Conservation (phyloP, 2,797 vertebrate genomes). For the Alosa sapidissima region DNA sequence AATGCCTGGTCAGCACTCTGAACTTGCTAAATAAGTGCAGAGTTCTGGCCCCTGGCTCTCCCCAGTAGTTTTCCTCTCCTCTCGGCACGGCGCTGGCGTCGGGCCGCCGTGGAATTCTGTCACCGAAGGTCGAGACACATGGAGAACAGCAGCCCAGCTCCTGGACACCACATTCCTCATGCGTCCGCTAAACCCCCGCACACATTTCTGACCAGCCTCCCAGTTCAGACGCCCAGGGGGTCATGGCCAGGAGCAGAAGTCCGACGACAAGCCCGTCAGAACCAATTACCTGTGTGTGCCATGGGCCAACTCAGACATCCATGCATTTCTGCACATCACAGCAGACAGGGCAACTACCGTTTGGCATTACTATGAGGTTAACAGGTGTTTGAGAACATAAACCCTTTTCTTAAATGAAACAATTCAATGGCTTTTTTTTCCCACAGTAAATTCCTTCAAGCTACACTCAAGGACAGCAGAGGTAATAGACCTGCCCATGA, state of each 20-base stretch:
- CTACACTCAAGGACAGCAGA: background rate
- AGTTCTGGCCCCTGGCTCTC: too few relatives aligned
- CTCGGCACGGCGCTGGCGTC: conserved; percentile 26
- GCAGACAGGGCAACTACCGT: background rate
- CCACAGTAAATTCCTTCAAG: background rate
- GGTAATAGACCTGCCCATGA: background rate
- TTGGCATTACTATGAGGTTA: background rate
- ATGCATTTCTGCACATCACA: background rate
- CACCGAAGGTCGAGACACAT: conserved; percentile 22
- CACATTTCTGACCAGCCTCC: conserved; percentile 4
- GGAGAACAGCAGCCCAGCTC: conserved; percentile 30
- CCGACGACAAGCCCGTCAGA: background rate
- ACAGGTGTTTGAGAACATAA: background rate
- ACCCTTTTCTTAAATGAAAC: background rate
- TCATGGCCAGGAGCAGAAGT: background rate
- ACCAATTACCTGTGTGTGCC: background rate
- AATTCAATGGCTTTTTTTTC: background rate
- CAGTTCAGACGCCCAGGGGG: background rate
- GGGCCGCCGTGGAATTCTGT: conserved; percentile 47
- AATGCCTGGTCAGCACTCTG: background rate
- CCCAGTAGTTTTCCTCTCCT: conserved; percentile 34
- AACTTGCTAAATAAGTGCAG: background rate
- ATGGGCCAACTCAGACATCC: background rate
- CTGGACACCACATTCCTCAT: conserved; percentile 47
- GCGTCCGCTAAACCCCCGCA: conserved; percentile 20